phyloP scores from a whole-genome alignment of 2,888 invertebrate genomes.

The Aelia acuminata region DNA sequence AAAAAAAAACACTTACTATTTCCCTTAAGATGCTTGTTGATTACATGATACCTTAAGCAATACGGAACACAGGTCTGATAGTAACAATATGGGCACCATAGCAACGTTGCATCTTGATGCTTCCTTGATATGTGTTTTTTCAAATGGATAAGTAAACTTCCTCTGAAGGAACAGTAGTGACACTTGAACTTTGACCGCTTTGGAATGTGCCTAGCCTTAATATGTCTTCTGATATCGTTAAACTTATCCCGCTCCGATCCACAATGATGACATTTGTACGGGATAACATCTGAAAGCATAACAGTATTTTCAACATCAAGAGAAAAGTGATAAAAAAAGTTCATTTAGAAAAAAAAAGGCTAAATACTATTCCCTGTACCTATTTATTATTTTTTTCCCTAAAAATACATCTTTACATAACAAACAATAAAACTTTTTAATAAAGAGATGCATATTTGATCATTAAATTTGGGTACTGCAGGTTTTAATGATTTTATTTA shows the following conservation, averaged over 20 bases:
- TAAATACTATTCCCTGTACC: neutral
- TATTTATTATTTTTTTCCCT: neutral
- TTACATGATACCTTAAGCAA: conserved; percentile 25
- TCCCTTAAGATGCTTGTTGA: conserved; percentile 5
- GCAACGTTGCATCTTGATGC: neutral
- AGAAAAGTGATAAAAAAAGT: too few species aligned
- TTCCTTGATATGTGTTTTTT: neutral
- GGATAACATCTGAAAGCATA: neutral
- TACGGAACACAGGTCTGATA: conserved; percentile 4
- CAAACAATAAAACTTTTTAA: neutral
- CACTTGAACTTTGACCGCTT: neutral
- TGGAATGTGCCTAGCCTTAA: neutral
- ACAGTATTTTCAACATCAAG: neutral
- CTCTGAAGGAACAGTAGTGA: neutral
- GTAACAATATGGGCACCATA: conserved; percentile 43
- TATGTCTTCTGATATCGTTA: neutral
- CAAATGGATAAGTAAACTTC: neutral
- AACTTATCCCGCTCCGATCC: conserved; percentile 19
- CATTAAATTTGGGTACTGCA: neutral
- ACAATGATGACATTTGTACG: conserved; percentile 25
- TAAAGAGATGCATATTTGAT: neutral
- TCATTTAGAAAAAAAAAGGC: neutral
- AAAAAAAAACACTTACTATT: conserved; percentile 10
- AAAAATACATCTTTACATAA: too few species aligned
- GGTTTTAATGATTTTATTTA: too few species aligned